These are phyloP conservation scores for Amblyjoppa fuscipennis DNA, from an alignment of 2,888 invertebrate species.

Conservation along the genomic window DNA sequence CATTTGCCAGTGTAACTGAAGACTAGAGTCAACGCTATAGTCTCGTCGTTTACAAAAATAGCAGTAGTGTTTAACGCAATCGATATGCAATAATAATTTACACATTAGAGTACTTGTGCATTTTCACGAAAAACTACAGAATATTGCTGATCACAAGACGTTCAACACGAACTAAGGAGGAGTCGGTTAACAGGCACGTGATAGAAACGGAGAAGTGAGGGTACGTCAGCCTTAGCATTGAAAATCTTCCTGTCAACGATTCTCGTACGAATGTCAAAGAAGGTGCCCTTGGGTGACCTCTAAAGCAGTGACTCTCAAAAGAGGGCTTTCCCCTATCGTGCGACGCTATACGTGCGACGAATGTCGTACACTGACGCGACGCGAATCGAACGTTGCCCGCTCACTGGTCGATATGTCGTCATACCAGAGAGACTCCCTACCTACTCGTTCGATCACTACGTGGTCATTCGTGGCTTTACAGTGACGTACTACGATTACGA, in stretches of 20 bases:
- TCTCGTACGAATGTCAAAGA: slow-evolving; percentile 76
- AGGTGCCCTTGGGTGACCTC: slow-evolving; percentile 82
- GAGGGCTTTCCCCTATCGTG: slow-evolving; percentile 5
- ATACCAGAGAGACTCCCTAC: slow-evolving; percentile 56
- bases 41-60: slow-evolving; percentile 9
- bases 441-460: slow-evolving; percentile 64
- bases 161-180: background rate
- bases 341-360: slow-evolving; percentile 53
- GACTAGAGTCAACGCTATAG: background rate
- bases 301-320: slow-evolving; percentile 76
- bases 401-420: slow-evolving; percentile 76
- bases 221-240: slow-evolving; percentile 70
- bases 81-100: slow-evolving; percentile 1
- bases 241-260: slow-evolving; percentile 66
- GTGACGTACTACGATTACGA: slow-evolving; percentile 35
- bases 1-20: background rate
- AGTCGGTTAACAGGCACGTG: background rate
- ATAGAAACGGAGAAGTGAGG: slow-evolving; percentile 8
- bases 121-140: background rate
- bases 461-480: slow-evolving; percentile 44
- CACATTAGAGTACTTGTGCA: background rate
- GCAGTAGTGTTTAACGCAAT: slow-evolving; percentile 12
- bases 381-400: slow-evolving; percentile 51
- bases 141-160: background rate
- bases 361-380: slow-evolving; percentile 48